Base-by-base conservation (phyloP, 2,888 invertebrate genomes). In the Napeogenes inachia region DNA sequence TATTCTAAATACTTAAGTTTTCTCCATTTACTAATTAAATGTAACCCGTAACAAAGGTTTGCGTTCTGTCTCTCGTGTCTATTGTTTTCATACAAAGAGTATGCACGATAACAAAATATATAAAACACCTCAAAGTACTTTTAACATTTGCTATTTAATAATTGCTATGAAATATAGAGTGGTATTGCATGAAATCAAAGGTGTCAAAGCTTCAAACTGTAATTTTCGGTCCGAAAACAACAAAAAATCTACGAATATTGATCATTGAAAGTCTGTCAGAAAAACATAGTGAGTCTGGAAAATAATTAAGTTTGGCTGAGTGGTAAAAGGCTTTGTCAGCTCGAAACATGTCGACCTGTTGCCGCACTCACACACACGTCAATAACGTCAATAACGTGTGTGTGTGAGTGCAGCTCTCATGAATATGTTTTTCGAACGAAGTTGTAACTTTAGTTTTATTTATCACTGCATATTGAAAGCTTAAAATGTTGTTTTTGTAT, bases 231-330 rank as follows among this genome's bases (percentile, higher is more conserved):
- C 50, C 50, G 6, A 30, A 50, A 50, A 50, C 30, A 50, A 42
- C 42, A 42, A 42, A 42, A 30, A 30, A n/a, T 10, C 10, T n/a
- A 42, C 13, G 56, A 10, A 38, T 56, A 56, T 38, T 42, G 21
- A 45, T 45, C 4, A 8, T 47, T 33, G 33, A 10, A 60, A 60
- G 21, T 53, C 30, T 50, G 42, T 61, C 47, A 30, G 57, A 38
- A 60, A 61, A 42, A 33, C 30, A 30, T 30, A 56, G 33, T 55
- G 54, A 56, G 47, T 57, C 54, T 33, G 13, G 50, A 21, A 58
- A 46, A 56, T 66, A 66, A 66, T 66, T 66, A 64, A 64, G 62
- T 66, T 62, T 61, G 61, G 57, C 53, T 21, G 46, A 56, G 61
- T 59, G 56, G 50, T 59, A 59, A 61, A 42, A 60, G 66, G 63